Evolutionary conservation across 2,797 vertebrate species (phyloP), one percentile per base, ranked within the genome.

Genomic region (Pterois miles): DNA sequence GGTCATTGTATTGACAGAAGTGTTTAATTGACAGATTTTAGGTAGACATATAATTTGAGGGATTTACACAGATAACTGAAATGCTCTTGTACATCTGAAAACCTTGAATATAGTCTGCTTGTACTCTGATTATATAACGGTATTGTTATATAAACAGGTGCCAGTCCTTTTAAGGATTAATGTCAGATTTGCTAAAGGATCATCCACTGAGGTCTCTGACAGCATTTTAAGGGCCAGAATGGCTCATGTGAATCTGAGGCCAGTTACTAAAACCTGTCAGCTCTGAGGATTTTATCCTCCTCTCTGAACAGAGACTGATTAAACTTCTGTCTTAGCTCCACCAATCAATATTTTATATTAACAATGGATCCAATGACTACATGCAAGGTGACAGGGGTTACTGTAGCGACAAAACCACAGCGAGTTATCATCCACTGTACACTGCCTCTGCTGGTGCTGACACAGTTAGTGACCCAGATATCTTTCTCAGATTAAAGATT

Each of bases 101-200:
- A 34, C 12, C 12, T 14, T 68, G 8, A n/a, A 2, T 65, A 12
- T 16, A 59, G 7, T 16, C 9, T 12, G 25, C 38, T 59, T 31
- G 5, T 31, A 10, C 14, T 43, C 6, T 54, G 9, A 43, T 64
- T 46, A 33, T 74, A 29, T 72, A 22, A 64, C 29, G 27, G 23
- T n/a, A 36, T 53, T 78, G 12, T 66, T 62, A 60, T 29, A 34
- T 56, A 54, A 74, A 65, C 12, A 78, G 33, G 36, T 70, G 59
- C 73, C 33, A 52, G 38, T 58, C 5, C n/a, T 66, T 52, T 20
- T 4, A 31, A 22, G 9, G 50, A 71, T 76, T 33, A 63, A 46
- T 69, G 57, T 58, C 66, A 59, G 69, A 71, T 79, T 73, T 66
- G 46, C 22, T 46, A 40, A 63, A n/a, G n/a, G n/a, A 59, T 65